phyloP scores from a whole-genome alignment of 2,113 vertebrate species.

The Poeciliopsis occidentalis region DNA sequence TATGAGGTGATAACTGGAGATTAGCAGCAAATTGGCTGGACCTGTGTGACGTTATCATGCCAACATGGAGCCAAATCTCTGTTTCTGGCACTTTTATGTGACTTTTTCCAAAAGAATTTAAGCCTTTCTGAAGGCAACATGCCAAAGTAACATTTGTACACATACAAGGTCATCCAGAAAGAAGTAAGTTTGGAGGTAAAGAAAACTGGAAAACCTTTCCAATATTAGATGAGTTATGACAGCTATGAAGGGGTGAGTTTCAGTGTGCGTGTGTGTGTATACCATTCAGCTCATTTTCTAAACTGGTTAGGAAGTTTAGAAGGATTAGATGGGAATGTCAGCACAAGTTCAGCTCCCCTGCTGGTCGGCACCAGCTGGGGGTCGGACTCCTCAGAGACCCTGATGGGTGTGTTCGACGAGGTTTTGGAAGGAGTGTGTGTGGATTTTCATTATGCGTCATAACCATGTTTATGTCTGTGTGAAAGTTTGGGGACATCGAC shows the following conservation, averaged over 20 bases:
- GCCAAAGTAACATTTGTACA: not conserved
- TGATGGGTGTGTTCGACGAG: slow-evolving; percentile 53
- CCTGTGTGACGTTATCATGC: not conserved
- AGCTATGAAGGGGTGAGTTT: slow-evolving; percentile 22
- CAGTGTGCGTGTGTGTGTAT: slow-evolving; percentile 20
- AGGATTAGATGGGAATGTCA: slow-evolving; percentile 64
- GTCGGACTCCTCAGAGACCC: slow-evolving; percentile 79
- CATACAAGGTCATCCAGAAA: slow-evolving; percentile 1
- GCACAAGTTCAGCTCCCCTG: slow-evolving; percentile 70
- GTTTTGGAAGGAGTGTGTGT: slow-evolving; percentile 27
- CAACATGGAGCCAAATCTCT: not conserved
- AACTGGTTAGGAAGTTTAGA: slow-evolving; percentile 47
- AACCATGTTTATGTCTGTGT: slow-evolving; percentile 42
- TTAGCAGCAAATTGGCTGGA: not conserved
- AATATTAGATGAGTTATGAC: slow-evolving; percentile 25
- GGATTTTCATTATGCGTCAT: slow-evolving; percentile 42
- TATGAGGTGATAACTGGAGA: not conserved
- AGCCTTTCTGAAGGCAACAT: not conserved
- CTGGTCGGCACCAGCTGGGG: slow-evolving; percentile 76
- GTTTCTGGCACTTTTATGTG: not conserved
- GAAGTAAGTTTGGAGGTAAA: slow-evolving; percentile 14
- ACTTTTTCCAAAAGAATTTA: not conserved
- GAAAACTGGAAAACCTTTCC: slow-evolving; percentile 28
- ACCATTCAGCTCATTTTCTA: slow-evolving; percentile 36
- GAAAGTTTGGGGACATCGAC: slow-evolving; percentile 47